Evolutionary conservation across 1,140 invertebrate genomes (phyloP).

Genomic region (Panagrolaimus sp.): DNA sequence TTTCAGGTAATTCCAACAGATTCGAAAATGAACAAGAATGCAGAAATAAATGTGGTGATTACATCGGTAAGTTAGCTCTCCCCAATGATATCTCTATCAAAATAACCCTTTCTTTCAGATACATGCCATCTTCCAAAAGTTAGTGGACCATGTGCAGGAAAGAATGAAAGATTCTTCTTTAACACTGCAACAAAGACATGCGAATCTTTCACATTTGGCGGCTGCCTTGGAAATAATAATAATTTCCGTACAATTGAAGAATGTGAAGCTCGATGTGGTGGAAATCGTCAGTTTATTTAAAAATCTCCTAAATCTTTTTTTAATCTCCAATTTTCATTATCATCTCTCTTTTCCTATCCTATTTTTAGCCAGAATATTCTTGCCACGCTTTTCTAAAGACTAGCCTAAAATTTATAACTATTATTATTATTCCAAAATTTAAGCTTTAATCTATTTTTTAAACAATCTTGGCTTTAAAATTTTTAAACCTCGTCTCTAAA

Average conservation of each 20-base stretch:
- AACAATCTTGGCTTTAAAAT: too few relatives aligned
- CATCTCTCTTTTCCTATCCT: slow-evolving; percentile 65
- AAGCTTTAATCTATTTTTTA: too few relatives aligned
- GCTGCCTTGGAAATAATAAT: slow-evolving; percentile 69
- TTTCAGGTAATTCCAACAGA: slow-evolving; percentile 61
- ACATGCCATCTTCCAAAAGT: slow-evolving; percentile 74
- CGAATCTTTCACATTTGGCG: slow-evolving; percentile 64
- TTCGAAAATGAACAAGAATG: slow-evolving; percentile 71
- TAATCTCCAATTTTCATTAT: too few relatives aligned
- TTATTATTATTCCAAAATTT: too few relatives aligned
- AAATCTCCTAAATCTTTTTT: slow-evolving; percentile 48
- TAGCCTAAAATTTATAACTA: too few relatives aligned
- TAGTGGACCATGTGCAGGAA: slow-evolving; percentile 69
- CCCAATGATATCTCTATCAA: neutral
- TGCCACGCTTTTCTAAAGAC: too few relatives aligned
- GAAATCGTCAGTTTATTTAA: slow-evolving; percentile 59
- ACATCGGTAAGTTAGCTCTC: slow-evolving; percentile 45
- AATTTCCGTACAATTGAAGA: slow-evolving; percentile 63
- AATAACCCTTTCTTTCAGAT: slow-evolving; percentile 60
- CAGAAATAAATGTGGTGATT: slow-evolving; percentile 67
- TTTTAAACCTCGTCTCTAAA: too few relatives aligned
- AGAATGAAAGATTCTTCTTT: slow-evolving; percentile 70
- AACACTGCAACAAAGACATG: slow-evolving; percentile 67
- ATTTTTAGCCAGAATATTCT: neutral
- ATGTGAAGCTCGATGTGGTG: slow-evolving; percentile 38